Evolutionary conservation across 2,797 vertebrate species (phyloP), one percentile per base, ranked within the genome.

Genomic region (Muscicapa comitata): DNA sequence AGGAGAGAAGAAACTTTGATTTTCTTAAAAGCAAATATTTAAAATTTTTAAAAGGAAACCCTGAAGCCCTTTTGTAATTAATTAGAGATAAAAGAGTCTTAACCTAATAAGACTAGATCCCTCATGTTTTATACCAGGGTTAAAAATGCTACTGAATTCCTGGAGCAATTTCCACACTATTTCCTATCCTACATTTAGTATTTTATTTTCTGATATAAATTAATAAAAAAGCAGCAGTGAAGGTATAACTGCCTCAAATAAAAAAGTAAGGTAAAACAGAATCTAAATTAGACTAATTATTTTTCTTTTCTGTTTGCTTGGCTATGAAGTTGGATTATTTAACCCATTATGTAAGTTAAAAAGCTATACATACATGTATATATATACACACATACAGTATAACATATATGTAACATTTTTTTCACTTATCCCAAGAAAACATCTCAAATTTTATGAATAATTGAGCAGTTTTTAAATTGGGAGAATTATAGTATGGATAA

Each of bases 11-110:
- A 80, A 91, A 82, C 21, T 82, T 57, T n/a, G 47, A 68, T 77
- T 93, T 91, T 83, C 45, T 74, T 80, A 74, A 94, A 89, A 89
- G 17, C 65, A 93, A 94, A 95, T 96, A 96, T 95, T 95, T 90
- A 75, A 94, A 88, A 29, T 1, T 24, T 62, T 89, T 86, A 43
- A 91, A 86, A 86, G 62, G 57, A 75, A 88, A 91, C 79, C 95
- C 90, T 75, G 40, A 90, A 94, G 93, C 59, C 3, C 38, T 75
- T 93, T 78, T 81, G 11, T 63, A 95, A 86, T 94, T 95, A 93
- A 93, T 94, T 96, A 94, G 57, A 88, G 85, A 96, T 91, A 15
- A 92, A 96, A 94, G 72, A 51, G 35, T 72, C 62, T 90, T 94
- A 94, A 81, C 82, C 89, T 94, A 95, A 33, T 78, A 94, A 83